phyloP scores from a whole-genome alignment of 1,140 invertebrate species.

The Streblospio benedicti region DNA sequence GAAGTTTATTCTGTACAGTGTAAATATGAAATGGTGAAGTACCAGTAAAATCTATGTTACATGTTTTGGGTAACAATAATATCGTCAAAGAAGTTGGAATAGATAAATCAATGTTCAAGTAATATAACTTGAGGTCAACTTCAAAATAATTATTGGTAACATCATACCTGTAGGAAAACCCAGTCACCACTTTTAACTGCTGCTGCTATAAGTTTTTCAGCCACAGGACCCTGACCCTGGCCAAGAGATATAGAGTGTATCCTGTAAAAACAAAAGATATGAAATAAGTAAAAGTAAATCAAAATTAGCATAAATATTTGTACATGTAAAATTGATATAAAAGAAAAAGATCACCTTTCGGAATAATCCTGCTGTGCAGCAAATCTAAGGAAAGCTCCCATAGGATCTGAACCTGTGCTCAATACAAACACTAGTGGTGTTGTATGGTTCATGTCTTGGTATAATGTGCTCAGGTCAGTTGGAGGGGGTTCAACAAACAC shows the following conservation, averaged over 20 bases:
- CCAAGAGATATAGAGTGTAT: constrained; percentile 52
- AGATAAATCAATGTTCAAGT: no score
- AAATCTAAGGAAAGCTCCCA: constrained; percentile 63
- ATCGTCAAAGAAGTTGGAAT: no score
- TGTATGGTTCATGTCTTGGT: constrained; percentile 47
- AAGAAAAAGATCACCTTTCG: constrained; percentile 36
- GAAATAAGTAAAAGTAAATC: background rate
- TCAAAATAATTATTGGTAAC: no score
- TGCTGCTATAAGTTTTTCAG: constrained; percentile 43
- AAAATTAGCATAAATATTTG: background rate
- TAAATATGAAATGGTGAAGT: no score
- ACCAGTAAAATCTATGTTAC: background rate
- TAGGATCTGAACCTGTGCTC: constrained; percentile 47
- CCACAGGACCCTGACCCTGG: constrained; percentile 49
- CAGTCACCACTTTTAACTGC: constrained; percentile 45
- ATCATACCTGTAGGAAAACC: constrained; percentile 48
- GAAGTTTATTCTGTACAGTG: background rate
- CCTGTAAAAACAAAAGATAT: constrained; percentile 5
- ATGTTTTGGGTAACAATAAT: background rate
- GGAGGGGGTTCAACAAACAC: constrained; percentile 69
- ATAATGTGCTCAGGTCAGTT: constrained; percentile 61
- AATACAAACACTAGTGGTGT: constrained; percentile 47
- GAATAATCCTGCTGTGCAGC: constrained; percentile 49
- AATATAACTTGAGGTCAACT: no score
- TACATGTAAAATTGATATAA: no score